phyloP scores from a whole-genome alignment of 2,888 invertebrate species.

The Habroteleia sp. region DNA sequence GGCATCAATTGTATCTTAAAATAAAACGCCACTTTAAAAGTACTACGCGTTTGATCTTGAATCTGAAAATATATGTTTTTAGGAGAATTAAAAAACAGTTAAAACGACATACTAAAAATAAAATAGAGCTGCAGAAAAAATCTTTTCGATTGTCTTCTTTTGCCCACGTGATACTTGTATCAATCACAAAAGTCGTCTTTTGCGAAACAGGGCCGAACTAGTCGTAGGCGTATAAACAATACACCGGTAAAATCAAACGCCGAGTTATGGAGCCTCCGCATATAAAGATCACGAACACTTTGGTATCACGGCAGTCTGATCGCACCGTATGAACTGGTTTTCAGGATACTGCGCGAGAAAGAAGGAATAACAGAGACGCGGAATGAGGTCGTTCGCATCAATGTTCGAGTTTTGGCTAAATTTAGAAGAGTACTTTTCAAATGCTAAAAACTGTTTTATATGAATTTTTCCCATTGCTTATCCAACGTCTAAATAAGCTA shows the following conservation, averaged over 20 bases:
- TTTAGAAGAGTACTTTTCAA: slow-evolving; percentile 6
- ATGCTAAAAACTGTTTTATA: no score
- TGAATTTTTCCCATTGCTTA: no score
- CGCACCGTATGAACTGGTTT: slow-evolving; percentile 77
- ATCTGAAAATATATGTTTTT: no score
- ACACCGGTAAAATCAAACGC: slow-evolving; percentile 31
- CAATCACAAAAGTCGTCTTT: slow-evolving; percentile 53
- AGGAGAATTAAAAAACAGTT: no score
- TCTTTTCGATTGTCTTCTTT: slow-evolving; percentile 49
- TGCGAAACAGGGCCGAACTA: slow-evolving; percentile 9
- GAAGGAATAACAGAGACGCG: slow-evolving; percentile 40
- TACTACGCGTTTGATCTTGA: no score
- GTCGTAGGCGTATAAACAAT: slow-evolving; percentile 47
- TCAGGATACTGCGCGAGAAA: slow-evolving; percentile 59
- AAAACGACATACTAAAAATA: no score
- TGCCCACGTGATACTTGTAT: slow-evolving; percentile 57
- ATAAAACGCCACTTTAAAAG: no score
- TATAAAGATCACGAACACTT: slow-evolving; percentile 73
- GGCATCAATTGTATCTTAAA: no score
- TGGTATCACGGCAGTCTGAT: slow-evolving; percentile 67
- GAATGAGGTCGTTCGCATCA: slow-evolving; percentile 74
- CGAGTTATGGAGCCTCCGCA: slow-evolving; percentile 27
- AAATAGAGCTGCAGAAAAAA: slow-evolving; percentile 5
- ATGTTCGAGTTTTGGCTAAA: slow-evolving; percentile 67
- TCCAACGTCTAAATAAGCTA: no score